These are phyloP conservation scores for Lasioglossum baleicum DNA, from an alignment of 1,140 invertebrate species.

Conservation along the genomic window DNA sequence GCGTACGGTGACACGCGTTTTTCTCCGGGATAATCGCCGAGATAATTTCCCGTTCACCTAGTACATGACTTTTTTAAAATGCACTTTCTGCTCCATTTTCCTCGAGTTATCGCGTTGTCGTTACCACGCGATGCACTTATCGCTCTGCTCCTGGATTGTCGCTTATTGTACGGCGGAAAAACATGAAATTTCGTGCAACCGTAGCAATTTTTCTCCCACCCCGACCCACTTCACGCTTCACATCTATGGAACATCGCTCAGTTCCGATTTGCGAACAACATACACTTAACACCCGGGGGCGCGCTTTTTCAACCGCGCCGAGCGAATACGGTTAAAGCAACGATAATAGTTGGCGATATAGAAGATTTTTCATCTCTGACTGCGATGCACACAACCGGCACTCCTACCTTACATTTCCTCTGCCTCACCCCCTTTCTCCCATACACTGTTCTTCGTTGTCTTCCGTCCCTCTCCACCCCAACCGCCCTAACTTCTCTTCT, in stretches of 20 bases:
- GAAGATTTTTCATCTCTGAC: constrained; percentile 61
- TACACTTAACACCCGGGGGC: constrained; percentile 59
- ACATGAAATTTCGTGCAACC: constrained; percentile 61
- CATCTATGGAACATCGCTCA: no score
- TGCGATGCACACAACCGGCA: constrained; percentile 33
- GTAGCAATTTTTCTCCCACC: constrained; percentile 49
- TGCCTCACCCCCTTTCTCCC: no score
- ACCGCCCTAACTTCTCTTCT: no score
- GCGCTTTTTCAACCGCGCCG: constrained; percentile 61
- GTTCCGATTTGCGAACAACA: constrained; percentile 59
- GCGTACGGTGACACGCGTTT: no score
- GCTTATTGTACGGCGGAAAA: constrained; percentile 50
- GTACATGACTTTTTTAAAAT: constrained; percentile 21
- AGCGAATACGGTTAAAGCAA: constrained; percentile 57
- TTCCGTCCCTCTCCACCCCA: constrained; percentile 16
- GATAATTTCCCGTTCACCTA: no score
- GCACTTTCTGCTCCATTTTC: constrained; percentile 49
- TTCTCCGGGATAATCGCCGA: no score
- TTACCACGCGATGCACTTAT: constrained; percentile 53
- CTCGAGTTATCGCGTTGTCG: constrained; percentile 53
- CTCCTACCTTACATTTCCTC: no score
- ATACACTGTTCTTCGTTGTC: no score
- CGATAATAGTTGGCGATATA: constrained; percentile 62
- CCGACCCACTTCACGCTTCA: neutral
- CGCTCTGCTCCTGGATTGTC: constrained; percentile 55